Evolutionary conservation across 2,888 invertebrate species (phyloP), one percentile per base, ranked within the genome.

Genomic region (Zelleria hepariella): DNA sequence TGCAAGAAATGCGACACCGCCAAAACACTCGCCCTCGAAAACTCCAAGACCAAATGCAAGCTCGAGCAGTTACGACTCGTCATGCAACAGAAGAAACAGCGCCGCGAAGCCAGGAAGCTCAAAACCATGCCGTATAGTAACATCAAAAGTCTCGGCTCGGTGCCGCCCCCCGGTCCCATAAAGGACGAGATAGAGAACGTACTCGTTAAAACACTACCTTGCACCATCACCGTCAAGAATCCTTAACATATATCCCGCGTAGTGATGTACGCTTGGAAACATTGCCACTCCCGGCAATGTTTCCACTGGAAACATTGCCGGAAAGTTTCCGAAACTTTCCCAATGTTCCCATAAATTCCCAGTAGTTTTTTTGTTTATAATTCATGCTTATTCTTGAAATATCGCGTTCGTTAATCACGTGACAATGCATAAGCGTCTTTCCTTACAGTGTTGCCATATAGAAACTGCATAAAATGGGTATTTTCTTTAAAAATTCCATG

Each of bases 21-120:
- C 64, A 82, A 81, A 62, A 85, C 89, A 8, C 80, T 92, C 60
- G 93, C 93, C 57, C 82, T 92, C 73, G 94, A 95, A 65, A 95
- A 95, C 75, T 91, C 92, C 67, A 94, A 94, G 68, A 94, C 95
- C 6, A 94, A 95, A 70, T 94, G 94, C 67, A 97, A 97, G 81
- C 91, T 97, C 80, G 95, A 96, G 73, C 95, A 95, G 65, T 87
- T 97, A 59, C 93, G 96, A 66, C 91, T 95, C 66, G 95, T 97
- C 61, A 95, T 98, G 95, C 96, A 96, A 68, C 96, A 97, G 78
- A 92, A 95, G 70, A 93, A 96, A 64, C 94, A 96, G 65, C 91
- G 95, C 62, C 92, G 97, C 58, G 94, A 95, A 70, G 95, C 94
- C 52, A 91, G 95, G 60, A 93, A 93, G 75, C 82, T 93, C 62